Base-by-base conservation (phyloP, 2,113 vertebrate species). In the Anseranas semipalmata region DNA sequence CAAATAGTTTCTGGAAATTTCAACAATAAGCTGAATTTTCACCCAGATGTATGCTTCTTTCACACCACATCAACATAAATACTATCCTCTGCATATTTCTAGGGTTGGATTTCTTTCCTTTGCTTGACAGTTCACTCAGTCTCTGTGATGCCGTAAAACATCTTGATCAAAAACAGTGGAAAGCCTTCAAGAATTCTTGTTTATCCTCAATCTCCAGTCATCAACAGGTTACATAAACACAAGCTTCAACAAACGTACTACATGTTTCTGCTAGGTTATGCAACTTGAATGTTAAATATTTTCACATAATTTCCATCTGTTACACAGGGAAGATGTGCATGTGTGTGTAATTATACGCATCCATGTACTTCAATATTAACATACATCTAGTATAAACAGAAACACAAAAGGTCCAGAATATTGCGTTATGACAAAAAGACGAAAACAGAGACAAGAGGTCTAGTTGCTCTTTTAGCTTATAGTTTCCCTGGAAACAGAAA, bases 271-370 rank as follows among this genome's bases (percentile, higher is more conserved):
- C 35, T 20, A 21, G 30, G 60, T 50, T 24, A 59, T 67, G 50
- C 62, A 37, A 15, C 58, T 7, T 46, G 8, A 35, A 65, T 11
- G 41, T 8, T 60, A 84, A 63, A 72, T 16, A 33, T 37, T 89
- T 87, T 33, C 33, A 37, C 1, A 12, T 15, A 14, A 71, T 67
- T 84, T 89, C 81, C 85, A 46, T 10, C 58, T 33, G 50, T 52
- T 53, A 12, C 0, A 46, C 28, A 59, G 39, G 63, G 25, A 11
- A 43, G 28, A 24, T 20, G 7, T 22, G 1, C 16, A 15, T 37
- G 15, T 28, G 10, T 35, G 62, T 58, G 12, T 5, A 28, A 55
- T 17, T 10, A 22, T 46, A 76, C 16, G 24, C 10, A 12, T 13
- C 10, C 11, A 33, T 33, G 12, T 15, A 32, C 9, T 15, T 45